Evolutionary conservation across 2,888 invertebrate species (phyloP).

Genomic region (Agonopterix alstromeriana): DNA sequence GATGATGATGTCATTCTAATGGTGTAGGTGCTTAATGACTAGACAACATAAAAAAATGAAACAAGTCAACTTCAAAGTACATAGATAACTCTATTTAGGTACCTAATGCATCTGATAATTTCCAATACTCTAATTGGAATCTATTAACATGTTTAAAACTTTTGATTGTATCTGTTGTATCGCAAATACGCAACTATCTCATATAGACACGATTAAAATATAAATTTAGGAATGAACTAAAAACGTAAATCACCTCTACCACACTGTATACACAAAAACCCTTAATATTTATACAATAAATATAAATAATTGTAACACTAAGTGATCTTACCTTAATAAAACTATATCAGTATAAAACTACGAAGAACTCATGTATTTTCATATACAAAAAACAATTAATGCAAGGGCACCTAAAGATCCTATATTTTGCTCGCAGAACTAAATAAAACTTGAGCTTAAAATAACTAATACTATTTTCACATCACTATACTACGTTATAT

Average conservation of each 20-base stretch:
- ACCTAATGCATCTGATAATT: no score
- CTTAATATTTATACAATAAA: not conserved
- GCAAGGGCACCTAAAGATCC: constrained; percentile 15
- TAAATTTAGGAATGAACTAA: no score
- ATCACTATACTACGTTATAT: constrained; percentile 37
- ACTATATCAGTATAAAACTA: constrained; percentile 23
- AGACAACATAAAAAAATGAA: not conserved
- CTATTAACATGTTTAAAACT: no score
- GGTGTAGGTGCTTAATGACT: constrained; percentile 4
- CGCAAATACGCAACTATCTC: no score
- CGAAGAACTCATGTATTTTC: constrained; percentile 43
- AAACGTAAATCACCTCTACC: no score
- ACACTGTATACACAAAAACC: not conserved
- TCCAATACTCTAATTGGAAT: no score
- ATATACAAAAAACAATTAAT: constrained; percentile 37
- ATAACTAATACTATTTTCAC: constrained; percentile 25
- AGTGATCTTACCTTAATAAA: constrained; percentile 37
- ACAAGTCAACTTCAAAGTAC: no score
- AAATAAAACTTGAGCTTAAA: constrained; percentile 6
- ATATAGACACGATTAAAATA: no score
- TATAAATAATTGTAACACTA: constrained; percentile 1
- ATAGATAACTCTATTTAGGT: no score
- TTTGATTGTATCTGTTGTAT: no score
- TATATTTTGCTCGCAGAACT: constrained; percentile 3
- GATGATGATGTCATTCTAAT: constrained; percentile 36